Evolutionary conservation across 2,113 vertebrate species (phyloP).

Genomic region (Gracilinanus agilis): DNA sequence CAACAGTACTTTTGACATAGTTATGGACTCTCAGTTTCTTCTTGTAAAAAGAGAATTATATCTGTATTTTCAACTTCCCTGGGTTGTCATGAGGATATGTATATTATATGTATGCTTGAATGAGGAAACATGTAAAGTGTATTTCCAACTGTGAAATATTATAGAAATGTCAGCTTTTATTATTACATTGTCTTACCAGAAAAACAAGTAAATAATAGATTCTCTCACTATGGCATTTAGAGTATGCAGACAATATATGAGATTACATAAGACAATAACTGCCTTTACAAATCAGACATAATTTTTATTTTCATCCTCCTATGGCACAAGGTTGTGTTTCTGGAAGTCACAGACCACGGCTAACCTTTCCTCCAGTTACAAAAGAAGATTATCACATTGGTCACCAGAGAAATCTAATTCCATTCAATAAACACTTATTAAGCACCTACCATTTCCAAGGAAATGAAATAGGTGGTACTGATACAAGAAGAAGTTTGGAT

Average conservation of each 20-base stretch:
- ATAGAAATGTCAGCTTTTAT: background rate
- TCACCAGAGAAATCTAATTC: background rate
- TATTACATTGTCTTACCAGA: background rate
- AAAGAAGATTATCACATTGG: background rate
- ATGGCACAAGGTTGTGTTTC: background rate
- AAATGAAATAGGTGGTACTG: background rate
- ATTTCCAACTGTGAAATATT: background rate
- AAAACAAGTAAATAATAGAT: background rate
- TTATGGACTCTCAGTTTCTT: background rate
- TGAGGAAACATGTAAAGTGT: background rate
- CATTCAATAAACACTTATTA: background rate
- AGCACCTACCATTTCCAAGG: background rate
- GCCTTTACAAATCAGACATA: background rate
- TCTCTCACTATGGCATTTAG: background rate
- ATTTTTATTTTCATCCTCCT: background rate
- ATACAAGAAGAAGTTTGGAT: background rate
- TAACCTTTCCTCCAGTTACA: background rate
- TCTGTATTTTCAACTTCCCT: background rate
- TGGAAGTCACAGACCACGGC: background rate
- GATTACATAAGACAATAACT: background rate
- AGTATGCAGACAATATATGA: background rate
- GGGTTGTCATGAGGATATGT: background rate
- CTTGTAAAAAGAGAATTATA: background rate
- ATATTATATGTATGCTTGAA: background rate
- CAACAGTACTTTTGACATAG: background rate